Evolutionary conservation across 2,888 invertebrate species (phyloP).

Genomic region (Sympetrum striolatum): DNA sequence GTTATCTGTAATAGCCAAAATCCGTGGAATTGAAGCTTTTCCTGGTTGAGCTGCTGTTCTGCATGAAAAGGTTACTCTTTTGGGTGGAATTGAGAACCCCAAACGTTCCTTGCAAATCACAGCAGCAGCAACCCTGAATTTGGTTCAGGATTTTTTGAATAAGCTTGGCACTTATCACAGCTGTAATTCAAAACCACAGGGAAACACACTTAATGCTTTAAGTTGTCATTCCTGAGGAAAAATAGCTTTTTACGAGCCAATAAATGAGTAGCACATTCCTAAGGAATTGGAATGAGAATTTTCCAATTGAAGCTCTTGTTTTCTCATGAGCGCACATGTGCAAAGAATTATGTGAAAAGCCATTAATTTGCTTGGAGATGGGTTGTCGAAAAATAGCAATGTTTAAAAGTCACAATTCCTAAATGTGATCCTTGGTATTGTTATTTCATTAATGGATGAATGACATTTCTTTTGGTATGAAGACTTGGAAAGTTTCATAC

Average conservation of each 20-base stretch:
- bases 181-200: background rate
- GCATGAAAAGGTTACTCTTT: background rate
- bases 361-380: background rate
- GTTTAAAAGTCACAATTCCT: background rate
- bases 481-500: background rate
- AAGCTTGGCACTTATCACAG: background rate
- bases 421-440: background rate
- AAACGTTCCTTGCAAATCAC: background rate
- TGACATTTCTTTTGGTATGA: background rate
- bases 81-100: background rate
- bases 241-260: background rate
- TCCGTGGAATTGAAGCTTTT: conserved; percentile 5
- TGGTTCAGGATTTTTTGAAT: background rate
- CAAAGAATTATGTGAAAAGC: background rate
- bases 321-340: background rate
- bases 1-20: conserved; percentile 75
- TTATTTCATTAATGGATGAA: background rate
- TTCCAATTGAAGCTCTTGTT: background rate
- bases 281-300: background rate
- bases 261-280: background rate
- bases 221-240: background rate
- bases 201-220: background rate
- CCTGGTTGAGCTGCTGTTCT: background rate
- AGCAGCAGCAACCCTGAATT: background rate
- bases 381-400: background rate